Percentiles rank a stretch among this genome's conserved stretches.
phyloP scores from a whole-genome alignment of 2,888 invertebrate species.

The Cheiracanthium punctorium region DNA sequence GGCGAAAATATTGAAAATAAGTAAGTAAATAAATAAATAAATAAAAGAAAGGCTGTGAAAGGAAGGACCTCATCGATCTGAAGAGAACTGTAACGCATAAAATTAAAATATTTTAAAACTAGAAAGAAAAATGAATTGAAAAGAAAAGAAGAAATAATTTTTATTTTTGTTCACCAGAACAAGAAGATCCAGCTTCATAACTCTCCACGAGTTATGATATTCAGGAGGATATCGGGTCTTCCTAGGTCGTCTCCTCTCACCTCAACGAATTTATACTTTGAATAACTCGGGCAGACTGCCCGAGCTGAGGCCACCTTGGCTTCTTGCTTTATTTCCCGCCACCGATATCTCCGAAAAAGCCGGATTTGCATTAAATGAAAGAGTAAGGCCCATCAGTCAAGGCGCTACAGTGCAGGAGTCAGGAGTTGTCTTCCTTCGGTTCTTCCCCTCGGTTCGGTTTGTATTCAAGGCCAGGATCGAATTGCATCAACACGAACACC shows the following conservation, averaged over 20 bases:
- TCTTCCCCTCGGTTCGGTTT: conserved; percentile 70
- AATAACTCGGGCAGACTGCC: not conserved
- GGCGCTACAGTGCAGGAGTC: conserved; percentile 99
- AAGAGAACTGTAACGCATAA: not conserved
- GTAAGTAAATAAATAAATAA: not conserved
- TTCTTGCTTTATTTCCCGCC: too few relatives aligned
- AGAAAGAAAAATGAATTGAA: too few relatives aligned
- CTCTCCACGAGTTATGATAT: not conserved
- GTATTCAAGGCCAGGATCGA: conserved; percentile 98
- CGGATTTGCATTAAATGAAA: conserved; percentile 82
- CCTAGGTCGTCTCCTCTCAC: not conserved
- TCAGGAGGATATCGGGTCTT: not conserved
- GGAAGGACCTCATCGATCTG: not conserved
- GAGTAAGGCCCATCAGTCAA: conserved; percentile 98
- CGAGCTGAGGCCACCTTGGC: not conserved
- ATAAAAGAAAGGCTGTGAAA: not conserved
- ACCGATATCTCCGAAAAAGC: conserved; percentile 4
- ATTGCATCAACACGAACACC: conserved; percentile 99
- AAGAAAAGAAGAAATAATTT: too few relatives aligned
- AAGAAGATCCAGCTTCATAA: not conserved
- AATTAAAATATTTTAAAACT: too few relatives aligned
- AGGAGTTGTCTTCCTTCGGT: conserved; percentile 93
- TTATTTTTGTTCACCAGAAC: too few relatives aligned
- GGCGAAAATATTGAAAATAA: not conserved
- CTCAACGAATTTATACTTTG: not conserved